These are phyloP conservation scores for Episyrphus balteatus DNA, from an alignment of 1,140 invertebrate genomes.

Conservation along the genomic window DNA sequence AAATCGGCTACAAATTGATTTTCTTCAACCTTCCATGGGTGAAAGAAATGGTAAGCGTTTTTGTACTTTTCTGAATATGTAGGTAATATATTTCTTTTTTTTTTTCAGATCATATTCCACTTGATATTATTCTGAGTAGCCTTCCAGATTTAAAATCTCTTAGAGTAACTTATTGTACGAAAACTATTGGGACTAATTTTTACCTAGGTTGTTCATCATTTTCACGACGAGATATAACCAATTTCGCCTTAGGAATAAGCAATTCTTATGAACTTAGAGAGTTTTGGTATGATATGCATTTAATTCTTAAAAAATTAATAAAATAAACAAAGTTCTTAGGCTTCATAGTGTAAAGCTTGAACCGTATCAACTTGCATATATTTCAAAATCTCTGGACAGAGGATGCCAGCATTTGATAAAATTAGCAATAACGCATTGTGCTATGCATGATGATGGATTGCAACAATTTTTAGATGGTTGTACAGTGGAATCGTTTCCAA, in stretches of 20 bases:
- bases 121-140: conserved; percentile 36
- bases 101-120: conserved; percentile 35
- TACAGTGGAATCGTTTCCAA: conserved; percentile 24
- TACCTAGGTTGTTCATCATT: conserved; percentile 31
- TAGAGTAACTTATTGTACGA: conserved; percentile 31
- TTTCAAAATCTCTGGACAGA: conserved; percentile 30
- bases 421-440: conserved; percentile 29
- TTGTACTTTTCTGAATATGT: neutral
- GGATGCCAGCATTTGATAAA: conserved; percentile 25
- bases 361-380: conserved; percentile 24
- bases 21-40: conserved; percentile 21
- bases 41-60: neutral
- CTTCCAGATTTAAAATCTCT: conserved; percentile 32
- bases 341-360: conserved; percentile 30
- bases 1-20: conserved; percentile 32
- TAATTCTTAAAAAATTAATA: neutral
- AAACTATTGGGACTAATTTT: conserved; percentile 31
- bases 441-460: conserved; percentile 32
- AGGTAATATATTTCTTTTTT: too few relatives aligned
- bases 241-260: conserved; percentile 25
- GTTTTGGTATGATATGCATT: conserved; percentile 22
- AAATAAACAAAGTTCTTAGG: conserved; percentile 7
- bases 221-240: conserved; percentile 21
- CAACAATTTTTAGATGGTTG: conserved; percentile 26
- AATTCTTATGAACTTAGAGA: conserved; percentile 25